Percentiles rank a stretch among this genome's conserved stretches.
phyloP scores from a whole-genome alignment of 2,797 vertebrate species.

The Calcarius lapponicus region DNA sequence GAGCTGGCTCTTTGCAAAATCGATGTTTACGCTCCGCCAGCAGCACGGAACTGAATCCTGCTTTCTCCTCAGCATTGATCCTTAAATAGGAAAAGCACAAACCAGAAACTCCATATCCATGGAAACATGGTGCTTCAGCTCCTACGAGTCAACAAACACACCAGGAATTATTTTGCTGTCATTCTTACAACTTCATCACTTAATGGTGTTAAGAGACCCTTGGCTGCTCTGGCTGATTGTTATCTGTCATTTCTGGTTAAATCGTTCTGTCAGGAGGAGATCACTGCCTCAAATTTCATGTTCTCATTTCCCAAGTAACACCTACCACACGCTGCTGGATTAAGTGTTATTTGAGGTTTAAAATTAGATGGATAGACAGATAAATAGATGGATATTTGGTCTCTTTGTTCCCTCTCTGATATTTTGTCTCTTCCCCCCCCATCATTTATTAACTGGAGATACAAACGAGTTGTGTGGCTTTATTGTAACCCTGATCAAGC shows the following conservation, averaged over 20 bases:
- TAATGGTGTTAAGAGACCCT: constrained; percentile 8
- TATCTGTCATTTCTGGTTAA: constrained; percentile 12
- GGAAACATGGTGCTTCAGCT: constrained; percentile 53
- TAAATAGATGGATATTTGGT: not conserved
- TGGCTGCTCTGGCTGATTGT: constrained; percentile 2
- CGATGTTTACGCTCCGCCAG: not conserved
- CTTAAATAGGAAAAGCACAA: constrained; percentile 50
- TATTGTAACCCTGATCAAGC: not conserved
- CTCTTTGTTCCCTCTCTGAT: not conserved
- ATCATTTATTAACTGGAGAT: not conserved
- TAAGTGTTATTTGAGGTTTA: constrained; percentile 6
- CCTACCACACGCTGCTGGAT: not conserved
- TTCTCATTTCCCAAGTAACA: not conserved
- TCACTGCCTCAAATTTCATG: not conserved
- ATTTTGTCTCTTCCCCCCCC: accelerated
- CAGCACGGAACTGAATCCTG: not conserved
- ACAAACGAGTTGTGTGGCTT: not conserved
- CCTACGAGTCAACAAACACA: constrained; percentile 17
- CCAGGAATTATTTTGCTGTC: constrained; percentile 32
- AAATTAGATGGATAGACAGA: not conserved
- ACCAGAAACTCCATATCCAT: constrained; percentile 51
- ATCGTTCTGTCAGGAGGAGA: not conserved
- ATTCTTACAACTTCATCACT: constrained; percentile 12
- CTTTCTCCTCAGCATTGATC: constrained; percentile 13
- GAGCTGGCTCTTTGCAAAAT: not conserved